Evolutionary conservation across 2,888 invertebrate genomes (phyloP), one percentile per base, ranked within the genome.

Genomic region (Plemyria rubiginata): DNA sequence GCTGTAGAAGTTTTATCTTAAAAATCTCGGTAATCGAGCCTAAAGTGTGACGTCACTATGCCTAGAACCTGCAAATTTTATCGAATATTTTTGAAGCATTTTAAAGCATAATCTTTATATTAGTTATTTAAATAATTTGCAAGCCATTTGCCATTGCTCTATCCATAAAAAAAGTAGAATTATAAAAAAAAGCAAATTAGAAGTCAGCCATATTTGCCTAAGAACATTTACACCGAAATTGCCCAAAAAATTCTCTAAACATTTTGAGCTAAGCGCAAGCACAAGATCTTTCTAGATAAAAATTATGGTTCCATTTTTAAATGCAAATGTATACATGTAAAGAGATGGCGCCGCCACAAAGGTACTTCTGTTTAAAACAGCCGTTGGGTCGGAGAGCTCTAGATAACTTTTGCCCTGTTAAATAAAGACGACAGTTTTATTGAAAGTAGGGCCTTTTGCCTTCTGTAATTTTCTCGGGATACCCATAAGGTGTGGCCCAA

Each of bases 351-450:
- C 12, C n/a, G 49, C 28, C 32, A 49, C 32, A 32, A 6, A 32
- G 32, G 13, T 49, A 13, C 70, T 52, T 65, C 64, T 68, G 73
- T 73, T 77, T 70, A 70, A 74, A 65, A 71, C 71, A 68, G 70
- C 74, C 72, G 76, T 75, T 77, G 79, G 81, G 79, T 51, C 54
- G 60, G 29, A 49, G 46, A 49, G 46, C 46, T 46, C 9, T 69
- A 84, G 87, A 87, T 90, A 90, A 90, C 90, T 90, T 89, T 84
- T 82, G 85, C 83, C 86, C 87, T 85, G 88, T 90, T 91, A 90
- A 91, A 89, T 91, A 92, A 90, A 90, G 89, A 88, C 85, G 90
- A 90, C 90, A 90, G 88, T 91, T 90, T 91, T 90, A 92, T 92
- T 92, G 91, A 91, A 92, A 91, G 87, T 87, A 88, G 87, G 88